phyloP scores from a whole-genome alignment of 2,797 vertebrate species.

The Myripristis jacobus region DNA sequence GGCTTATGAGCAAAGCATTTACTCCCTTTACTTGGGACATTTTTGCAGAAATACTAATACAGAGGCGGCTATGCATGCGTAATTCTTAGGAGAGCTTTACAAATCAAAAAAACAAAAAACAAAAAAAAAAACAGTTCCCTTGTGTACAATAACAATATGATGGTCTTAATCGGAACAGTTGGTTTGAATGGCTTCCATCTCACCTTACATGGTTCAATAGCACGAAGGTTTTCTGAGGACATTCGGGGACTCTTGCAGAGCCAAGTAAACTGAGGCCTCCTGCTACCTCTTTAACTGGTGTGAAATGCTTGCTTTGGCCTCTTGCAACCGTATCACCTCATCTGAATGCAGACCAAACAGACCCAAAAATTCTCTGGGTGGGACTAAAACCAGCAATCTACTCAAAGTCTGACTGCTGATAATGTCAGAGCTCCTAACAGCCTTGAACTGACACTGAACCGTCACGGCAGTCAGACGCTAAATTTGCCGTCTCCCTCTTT shows the following conservation, averaged over 20 bases:
- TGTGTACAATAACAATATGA: neutral
- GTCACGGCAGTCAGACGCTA: no score
- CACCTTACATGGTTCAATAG: slow-evolving; percentile 17
- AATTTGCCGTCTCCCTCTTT: no score
- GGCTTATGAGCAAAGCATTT: slow-evolving; percentile 3
- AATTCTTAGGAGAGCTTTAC: no score
- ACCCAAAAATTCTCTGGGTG: slow-evolving; percentile 55
- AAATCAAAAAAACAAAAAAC: no score
- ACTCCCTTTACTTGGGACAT: slow-evolving; percentile 3
- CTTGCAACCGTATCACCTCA: slow-evolving; percentile 53
- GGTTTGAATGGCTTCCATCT: slow-evolving; percentile 9
- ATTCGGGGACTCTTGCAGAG: slow-evolving; percentile 45
- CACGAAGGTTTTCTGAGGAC: slow-evolving; percentile 48
- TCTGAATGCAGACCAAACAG: slow-evolving; percentile 64
- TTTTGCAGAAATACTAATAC: no score
- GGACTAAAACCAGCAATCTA: slow-evolving; percentile 50
- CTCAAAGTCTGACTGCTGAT: slow-evolving; percentile 13
- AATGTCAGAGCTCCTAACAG: slow-evolving; percentile 24
- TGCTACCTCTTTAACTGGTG: slow-evolving; percentile 57
- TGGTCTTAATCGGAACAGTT: neutral
- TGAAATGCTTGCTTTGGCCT: slow-evolving; percentile 74
- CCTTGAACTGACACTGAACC: no score
- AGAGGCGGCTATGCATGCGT: no score
- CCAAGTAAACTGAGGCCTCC: slow-evolving; percentile 48
- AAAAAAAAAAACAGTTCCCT: neutral